Base-by-base conservation (phyloP, 92 coral and sea anemone species). In the Epizoanthus rinbou region DNA sequence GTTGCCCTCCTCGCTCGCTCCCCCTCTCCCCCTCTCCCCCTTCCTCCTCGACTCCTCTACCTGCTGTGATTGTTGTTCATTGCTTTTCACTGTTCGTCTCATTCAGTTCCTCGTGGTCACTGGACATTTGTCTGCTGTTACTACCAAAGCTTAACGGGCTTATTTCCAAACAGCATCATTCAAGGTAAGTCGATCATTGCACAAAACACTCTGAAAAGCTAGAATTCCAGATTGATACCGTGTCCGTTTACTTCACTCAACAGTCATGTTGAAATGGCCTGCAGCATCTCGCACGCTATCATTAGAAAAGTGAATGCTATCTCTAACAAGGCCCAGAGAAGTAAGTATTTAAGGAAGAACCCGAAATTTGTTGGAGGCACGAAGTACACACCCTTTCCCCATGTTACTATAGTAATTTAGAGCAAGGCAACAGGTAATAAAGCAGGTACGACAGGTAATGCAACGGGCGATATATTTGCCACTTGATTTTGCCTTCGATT, bases 221-320 rank as follows among this genome's bases (percentile, higher is more conserved):
- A 16, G 25, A 67, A 9, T 69, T 13, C 57, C 24, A 1, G 19
- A 1, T 15, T 50, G 15, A 9, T 16, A 10, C 7, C 43, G 17
- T 33, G 16, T 63, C 18, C n/a, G n/a, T 6, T 47, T 54, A 5
- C 19, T 58, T 71, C 58, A 65, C 33, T 68, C 67, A 45, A 6
- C 81, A 93, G 98, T 74, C 98, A 93, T 82, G 95, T 93, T 64
- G 94, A 90, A 69, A 93, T 93, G 98, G 94, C 98, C 19, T 91
- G 98, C 64, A 84, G 82, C 76, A 57, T 93, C 14, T 28, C 89
- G 37, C 91, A 89, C 31, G 86, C 85, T 57, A 91, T 93, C 17
- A 69, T 93, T 25, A 91, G 82, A 73, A 93, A 93, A 76, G 88
- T 93, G 78, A 85, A 82, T 15, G 88, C 73, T 45, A 86, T 82